Base-by-base conservation (phyloP, 2,888 invertebrate genomes). In the Drosophila tripunctata region DNA sequence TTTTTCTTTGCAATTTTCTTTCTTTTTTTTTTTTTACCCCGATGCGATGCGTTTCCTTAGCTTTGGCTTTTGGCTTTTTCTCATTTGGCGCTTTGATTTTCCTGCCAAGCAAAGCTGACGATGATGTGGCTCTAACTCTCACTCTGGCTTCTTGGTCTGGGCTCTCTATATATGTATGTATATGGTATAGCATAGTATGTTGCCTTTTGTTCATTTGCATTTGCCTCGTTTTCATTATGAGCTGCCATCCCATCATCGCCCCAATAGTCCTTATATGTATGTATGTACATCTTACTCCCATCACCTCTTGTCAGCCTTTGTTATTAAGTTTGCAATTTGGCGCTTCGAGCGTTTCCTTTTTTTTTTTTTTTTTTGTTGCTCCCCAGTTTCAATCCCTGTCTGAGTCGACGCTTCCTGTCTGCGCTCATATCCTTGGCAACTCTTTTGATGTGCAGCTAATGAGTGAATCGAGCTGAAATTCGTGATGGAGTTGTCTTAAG, bases 141-240 rank as follows among this genome's bases (percentile, higher is more conserved):
- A 19, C 56, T 48, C 58, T 30, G 38, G 4, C 19, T 33, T 22
- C n/a, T 55, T 54, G 51, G 35, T 31, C 27, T 69, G 45, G 17
- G 31, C n/a, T n/a, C n/a, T n/a, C n/a, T n/a, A n/a, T 67, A 12
- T 62, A 47, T 63, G 21, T 21, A 21, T 67, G 12, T 62, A 48
- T 64, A 45, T 56, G 33, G 35, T 43, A 61, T 81, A 43, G 44
- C 62, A 45, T 56, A 30, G 35, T 43, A 61, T 81, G 45, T 61
- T 80, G 86, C 75, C 87, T 67, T 87, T 83, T 88, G 75, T 88
- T 83, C 87, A 83, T 83, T 87, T 82, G 83, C 83, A 85, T 87
- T 86, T 70, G 76, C 75, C 71, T 81, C 82, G 83, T 81, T 88
- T 86, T 88, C 87, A 83, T 83, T 83, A 83, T 63, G 76, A 77